Evolutionary conservation across 2,888 invertebrate species (phyloP).

Genomic region (Cactoblastis cactorum): DNA sequence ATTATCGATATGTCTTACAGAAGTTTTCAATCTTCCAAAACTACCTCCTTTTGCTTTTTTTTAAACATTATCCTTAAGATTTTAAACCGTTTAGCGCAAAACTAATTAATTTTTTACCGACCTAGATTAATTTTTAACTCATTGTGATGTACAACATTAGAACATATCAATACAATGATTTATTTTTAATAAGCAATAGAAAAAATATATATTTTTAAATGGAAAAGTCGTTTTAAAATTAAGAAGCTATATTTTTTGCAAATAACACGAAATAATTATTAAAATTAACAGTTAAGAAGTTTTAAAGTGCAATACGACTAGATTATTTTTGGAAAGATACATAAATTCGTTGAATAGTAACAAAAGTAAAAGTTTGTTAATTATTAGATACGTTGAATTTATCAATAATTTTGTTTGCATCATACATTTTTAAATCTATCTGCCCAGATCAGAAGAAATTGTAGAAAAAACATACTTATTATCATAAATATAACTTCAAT

Average conservation of each 20-base stretch:
- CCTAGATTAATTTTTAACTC: constrained; percentile 14
- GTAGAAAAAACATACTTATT: no score
- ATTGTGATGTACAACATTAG: constrained; percentile 59
- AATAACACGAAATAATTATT: constrained; percentile 39
- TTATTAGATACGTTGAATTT: no score
- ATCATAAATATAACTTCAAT: no score
- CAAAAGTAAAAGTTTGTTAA: no score
- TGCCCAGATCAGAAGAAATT: no score
- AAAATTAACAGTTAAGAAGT: constrained; percentile 27
- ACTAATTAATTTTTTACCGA: constrained; percentile 5
- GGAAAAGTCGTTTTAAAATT: constrained; percentile 36
- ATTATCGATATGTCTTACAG: constrained; percentile 22
- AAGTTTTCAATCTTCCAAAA: constrained; percentile 30
- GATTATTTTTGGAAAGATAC: neutral
- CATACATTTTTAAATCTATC: no score
- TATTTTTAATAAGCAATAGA: constrained; percentile 35
- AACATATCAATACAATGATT: constrained; percentile 61
- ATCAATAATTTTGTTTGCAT: no score
- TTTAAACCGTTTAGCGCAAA: constrained; percentile 19
- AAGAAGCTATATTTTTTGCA: constrained; percentile 45
- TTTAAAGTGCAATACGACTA: constrained; percentile 9
- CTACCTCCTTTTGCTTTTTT: constrained; percentile 41
- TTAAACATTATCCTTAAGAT: constrained; percentile 19
- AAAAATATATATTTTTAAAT: constrained; percentile 60
- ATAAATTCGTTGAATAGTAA: no score